Conservation (phyloP, 2,888 invertebrate species). For the Lasioglossum pauxillum region DNA sequence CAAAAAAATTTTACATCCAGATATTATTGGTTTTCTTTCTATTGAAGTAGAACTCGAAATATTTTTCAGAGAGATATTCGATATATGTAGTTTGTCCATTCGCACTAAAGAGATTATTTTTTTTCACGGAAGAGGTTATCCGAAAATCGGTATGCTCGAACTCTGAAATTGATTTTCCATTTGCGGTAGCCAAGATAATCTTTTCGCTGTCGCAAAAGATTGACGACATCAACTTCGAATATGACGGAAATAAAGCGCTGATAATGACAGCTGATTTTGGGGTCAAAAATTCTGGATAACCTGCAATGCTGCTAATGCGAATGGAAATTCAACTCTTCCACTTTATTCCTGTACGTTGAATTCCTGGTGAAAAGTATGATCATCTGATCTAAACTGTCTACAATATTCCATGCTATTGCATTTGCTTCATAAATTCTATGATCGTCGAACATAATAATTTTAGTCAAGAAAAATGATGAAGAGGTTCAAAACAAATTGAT, state of each 20-base stretch:
- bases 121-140: background rate
- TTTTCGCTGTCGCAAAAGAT: conserved; percentile 24
- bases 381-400: background rate
- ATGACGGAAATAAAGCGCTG: background rate
- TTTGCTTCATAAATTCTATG: no score
- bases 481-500: background rate
- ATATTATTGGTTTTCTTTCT: background rate
- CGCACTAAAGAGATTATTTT: background rate
- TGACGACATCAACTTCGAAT: conserved; percentile 6
- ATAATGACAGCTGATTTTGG: conserved; percentile 1
- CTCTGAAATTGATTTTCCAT: conserved; percentile 24
- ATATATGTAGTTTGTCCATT: background rate
- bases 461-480: background rate
- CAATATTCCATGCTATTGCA: no score
- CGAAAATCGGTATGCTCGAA: conserved; percentile 3
- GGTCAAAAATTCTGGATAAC: background rate
- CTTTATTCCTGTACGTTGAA: background rate
- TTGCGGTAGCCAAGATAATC: conserved; percentile 19
- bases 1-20: background rate
- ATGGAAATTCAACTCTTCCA: background rate
- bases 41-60: background rate
- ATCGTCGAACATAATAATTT: background rate
- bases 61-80: background rate
- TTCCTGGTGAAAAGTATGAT: background rate
- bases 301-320: background rate